Percentiles rank a stretch among this genome's conserved stretches.
Evolutionary conservation across 2,797 vertebrate genomes (phyloP).

Genomic region (Brachyalestes nurse): DNA sequence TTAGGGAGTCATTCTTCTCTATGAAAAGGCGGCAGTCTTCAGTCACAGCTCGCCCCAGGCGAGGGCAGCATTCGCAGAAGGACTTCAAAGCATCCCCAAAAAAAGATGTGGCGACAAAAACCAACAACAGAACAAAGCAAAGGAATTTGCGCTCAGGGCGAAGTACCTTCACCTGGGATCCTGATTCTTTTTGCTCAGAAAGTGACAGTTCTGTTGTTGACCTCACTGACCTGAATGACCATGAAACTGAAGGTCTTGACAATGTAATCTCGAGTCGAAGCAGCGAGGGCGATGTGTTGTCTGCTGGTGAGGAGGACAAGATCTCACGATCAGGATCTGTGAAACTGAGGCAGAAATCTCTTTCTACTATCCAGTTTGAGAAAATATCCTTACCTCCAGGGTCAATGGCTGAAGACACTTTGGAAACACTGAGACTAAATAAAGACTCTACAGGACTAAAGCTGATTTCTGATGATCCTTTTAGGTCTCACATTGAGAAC

Average conservation of each 20-base stretch:
- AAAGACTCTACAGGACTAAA: background rate
- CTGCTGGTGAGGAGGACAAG: background rate
- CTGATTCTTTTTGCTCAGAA: background rate
- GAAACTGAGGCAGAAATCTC: background rate
- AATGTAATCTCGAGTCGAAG: background rate
- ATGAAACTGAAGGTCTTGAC: background rate
- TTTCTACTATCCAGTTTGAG: background rate
- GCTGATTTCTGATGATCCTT: background rate
- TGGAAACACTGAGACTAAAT: background rate
- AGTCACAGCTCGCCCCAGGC: background rate
- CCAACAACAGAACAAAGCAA: background rate
- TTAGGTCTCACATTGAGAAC: background rate
- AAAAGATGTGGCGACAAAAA: background rate
- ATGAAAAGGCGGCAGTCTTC: conserved; percentile 33
- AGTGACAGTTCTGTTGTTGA: background rate
- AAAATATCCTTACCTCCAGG: conserved; percentile 30
- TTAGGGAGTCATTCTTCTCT: background rate
- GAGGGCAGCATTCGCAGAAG: background rate
- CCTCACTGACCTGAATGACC: background rate
- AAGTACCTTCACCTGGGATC: background rate
- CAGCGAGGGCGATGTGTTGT: background rate
- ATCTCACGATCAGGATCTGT: background rate
- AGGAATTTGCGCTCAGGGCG: background rate
- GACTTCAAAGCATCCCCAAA: background rate
- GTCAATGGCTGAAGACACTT: conserved; percentile 41